Evolutionary conservation across 2,888 invertebrate species (phyloP).

Genomic region (Cosmopolites sordidus): DNA sequence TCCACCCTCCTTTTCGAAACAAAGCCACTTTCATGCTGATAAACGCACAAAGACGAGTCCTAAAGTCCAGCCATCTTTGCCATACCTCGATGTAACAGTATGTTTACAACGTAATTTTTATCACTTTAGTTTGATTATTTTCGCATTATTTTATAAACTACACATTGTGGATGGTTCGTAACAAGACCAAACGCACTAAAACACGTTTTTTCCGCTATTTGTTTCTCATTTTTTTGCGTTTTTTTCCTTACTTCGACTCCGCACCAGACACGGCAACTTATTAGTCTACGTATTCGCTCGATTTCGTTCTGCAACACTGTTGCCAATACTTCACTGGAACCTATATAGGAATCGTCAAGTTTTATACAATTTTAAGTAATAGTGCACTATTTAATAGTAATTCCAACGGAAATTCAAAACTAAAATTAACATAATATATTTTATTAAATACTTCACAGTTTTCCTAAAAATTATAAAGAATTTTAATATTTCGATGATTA

Average conservation of each 20-base stretch:
- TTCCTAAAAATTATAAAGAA: too few species aligned
- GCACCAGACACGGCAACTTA: conserved; percentile 42
- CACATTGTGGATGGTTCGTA: neutral
- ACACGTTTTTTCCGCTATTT: conserved; percentile 37
- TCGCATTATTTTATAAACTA: neutral
- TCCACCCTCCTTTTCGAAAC: conserved; percentile 59
- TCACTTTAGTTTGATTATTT: conserved; percentile 21
- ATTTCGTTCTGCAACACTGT: conserved; percentile 22
- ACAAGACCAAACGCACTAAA: conserved; percentile 28
- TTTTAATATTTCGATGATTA: too few species aligned
- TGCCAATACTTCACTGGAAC: too few species aligned
- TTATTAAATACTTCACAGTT: too few species aligned
- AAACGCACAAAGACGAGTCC: conserved; percentile 65
- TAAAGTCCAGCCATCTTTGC: conserved; percentile 71
- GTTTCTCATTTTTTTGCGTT: conserved; percentile 38
- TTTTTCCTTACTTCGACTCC: conserved; percentile 39
- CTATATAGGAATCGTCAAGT: too few species aligned
- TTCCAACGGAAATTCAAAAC: too few species aligned
- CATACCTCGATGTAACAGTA: conserved; percentile 31
- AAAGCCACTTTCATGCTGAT: conserved; percentile 67
- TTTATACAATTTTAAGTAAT: too few species aligned
- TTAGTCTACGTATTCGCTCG: conserved; percentile 41
- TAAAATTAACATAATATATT: too few species aligned
- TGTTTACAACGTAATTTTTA: conserved; percentile 38
- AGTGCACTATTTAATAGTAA: too few species aligned